Base-by-base conservation (phyloP, 1,140 invertebrate species). In the Drosophila bifasciata region DNA sequence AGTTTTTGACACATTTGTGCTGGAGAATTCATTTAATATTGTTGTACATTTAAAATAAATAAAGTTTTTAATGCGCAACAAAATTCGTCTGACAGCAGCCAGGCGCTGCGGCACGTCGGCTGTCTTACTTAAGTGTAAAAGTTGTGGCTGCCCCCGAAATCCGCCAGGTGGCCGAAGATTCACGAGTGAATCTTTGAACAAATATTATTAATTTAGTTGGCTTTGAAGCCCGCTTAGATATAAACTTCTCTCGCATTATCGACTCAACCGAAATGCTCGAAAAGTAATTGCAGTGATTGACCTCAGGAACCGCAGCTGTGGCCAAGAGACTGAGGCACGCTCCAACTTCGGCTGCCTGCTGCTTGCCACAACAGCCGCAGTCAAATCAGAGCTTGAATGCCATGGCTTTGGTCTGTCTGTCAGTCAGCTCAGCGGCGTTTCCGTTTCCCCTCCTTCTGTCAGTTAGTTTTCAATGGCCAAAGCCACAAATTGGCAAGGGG, bases 241-340 rank as follows among this genome's bases (percentile, higher is more conserved):
- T 72, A 43, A 72, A 72, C 69, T 62, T 55, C 39, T 15, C 49
- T 60, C 13, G 44, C 16, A 28, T 50, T 49, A 66, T 32, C 62
- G 45, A 50, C 62, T 51, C 59, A 40, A 40, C 45, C 63, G 41
- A 69, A 72, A 72, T 71, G 41, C 69, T 46, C 44, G 32, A 70
- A 36, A 69, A 80, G 76, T 85, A 84, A 84, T 84, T 84, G 80
- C 77, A 59, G 52, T 59, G 80, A 86, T 84, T 86, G 80, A 84
- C 81, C 80, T 73, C 76, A 76, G 41, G 32, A 46, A 79, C 80
- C 80, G 59, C 76, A 84, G 21, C 40, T 86, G 80, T 41, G 80
- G 80, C 56, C 53, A 13, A 13, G 39, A 40, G 45, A 43, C 53
- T 36, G 43, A 8, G 17, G 39, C 36, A 39, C 8, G 17, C 40